These are phyloP conservation scores for Steinernema scapterisci DNA, from an alignment of 2,888 invertebrate species.

Conservation along the genomic window DNA sequence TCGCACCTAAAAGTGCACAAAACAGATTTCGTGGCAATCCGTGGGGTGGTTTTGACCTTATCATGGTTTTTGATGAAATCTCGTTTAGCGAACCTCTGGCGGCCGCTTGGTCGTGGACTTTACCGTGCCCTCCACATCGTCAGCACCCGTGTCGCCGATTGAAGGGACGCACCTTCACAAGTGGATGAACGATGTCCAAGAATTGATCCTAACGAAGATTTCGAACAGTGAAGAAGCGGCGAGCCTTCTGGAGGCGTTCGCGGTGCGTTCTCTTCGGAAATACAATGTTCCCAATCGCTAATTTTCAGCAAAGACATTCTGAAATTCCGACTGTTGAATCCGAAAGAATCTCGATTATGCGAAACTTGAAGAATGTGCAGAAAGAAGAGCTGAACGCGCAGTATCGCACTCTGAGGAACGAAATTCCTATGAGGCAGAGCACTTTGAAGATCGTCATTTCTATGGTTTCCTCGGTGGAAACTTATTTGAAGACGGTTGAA, in stretches of 20 bases:
- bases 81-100: background rate
- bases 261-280: background rate
- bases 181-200: slow-evolving; percentile 23
- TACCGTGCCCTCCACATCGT: slow-evolving; percentile 15
- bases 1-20: no score
- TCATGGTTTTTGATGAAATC: background rate
- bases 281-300: background rate
- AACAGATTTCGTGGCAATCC: no score
- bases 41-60: no score
- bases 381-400: slow-evolving; percentile 18
- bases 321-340: slow-evolving; percentile 18
- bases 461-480: slow-evolving; percentile 27
- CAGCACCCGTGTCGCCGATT: background rate
- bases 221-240: background rate
- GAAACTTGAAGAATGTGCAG: slow-evolving; percentile 18
- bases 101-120: slow-evolving; percentile 12
- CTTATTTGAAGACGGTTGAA: slow-evolving; percentile 16
- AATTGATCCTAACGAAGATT: background rate
- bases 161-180: slow-evolving; percentile 19
- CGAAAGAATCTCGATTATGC: slow-evolving; percentile 14
- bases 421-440: slow-evolving; percentile 12
- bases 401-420: slow-evolving; percentile 8
- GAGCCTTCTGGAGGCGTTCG: slow-evolving; percentile 4
- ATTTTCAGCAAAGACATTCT: background rate
- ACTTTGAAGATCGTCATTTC: slow-evolving; percentile 22